Percentiles rank a stretch among this genome's conserved stretches.
Conservation (phyloP, 2,797 vertebrate genomes). For the Semotilus atromaculatus region DNA sequence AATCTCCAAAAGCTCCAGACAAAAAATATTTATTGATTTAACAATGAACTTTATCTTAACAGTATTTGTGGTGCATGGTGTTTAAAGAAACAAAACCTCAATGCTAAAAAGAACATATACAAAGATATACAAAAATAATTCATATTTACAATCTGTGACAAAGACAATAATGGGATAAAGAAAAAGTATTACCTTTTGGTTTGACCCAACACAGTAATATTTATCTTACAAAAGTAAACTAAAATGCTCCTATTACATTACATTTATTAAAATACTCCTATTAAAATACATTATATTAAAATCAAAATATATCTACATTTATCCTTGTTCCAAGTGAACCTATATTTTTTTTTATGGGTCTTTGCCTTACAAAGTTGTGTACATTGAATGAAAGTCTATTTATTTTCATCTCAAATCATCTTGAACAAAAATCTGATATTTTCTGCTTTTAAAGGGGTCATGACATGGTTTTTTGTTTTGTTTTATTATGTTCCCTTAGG, state of each 20-base stretch:
- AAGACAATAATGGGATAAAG: not conserved
- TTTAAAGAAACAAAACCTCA: not conserved
- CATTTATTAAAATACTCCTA: not conserved
- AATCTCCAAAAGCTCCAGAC: not conserved
- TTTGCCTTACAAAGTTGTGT: not conserved
- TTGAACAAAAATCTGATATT: not conserved
- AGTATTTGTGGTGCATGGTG: not conserved
- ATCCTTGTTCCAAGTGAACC: not conserved
- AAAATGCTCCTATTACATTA: not conserved
- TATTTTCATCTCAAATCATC: not conserved
- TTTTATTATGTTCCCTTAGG: too few species aligned
- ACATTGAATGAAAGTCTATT: not conserved
- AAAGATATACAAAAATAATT: not conserved
- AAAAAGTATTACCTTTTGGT: not conserved
- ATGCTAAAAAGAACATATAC: not conserved
- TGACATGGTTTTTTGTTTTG: too few species aligned
- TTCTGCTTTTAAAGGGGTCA: too few species aligned
- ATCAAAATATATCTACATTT: not conserved
- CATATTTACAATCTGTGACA: not conserved
- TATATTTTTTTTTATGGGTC: not conserved
- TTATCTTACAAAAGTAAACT: not conserved
- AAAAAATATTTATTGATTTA: not conserved
- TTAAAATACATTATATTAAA: not conserved
- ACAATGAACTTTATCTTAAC: not conserved
- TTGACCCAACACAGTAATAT: not conserved